Conservation (phyloP, 2,888 invertebrate species). For the Acanthacorydalis orientalis region DNA sequence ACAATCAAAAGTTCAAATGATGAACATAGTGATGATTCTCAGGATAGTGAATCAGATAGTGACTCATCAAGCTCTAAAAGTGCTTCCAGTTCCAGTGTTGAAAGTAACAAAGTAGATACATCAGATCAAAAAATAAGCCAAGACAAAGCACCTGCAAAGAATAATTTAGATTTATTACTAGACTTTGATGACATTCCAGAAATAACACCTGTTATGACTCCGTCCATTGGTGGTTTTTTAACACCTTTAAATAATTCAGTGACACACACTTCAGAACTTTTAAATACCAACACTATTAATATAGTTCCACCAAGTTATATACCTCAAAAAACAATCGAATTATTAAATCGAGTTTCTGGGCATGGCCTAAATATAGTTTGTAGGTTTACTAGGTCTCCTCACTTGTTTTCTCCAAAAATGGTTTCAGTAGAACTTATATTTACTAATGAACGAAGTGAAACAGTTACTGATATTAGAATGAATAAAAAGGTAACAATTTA, state of each 20-base stretch:
- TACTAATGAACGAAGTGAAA: slow-evolving; percentile 50
- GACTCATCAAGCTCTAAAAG: slow-evolving; percentile 10
- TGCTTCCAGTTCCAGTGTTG: slow-evolving; percentile 9
- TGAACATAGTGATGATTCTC: slow-evolving; percentile 14
- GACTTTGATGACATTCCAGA: slow-evolving; percentile 52
- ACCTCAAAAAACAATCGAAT: slow-evolving; percentile 39
- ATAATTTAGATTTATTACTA: slow-evolving; percentile 66
- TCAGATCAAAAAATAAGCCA: slow-evolving; percentile 18
- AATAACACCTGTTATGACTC: slow-evolving; percentile 61
- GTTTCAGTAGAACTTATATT: slow-evolving; percentile 65
- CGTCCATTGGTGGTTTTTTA: slow-evolving; percentile 62
- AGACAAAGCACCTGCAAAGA: slow-evolving; percentile 30
- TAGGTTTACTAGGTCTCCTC: slow-evolving; percentile 62
- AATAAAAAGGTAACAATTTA: slow-evolving; percentile 59
- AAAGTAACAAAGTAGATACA: slow-evolving; percentile 7
- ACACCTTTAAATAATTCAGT: slow-evolving; percentile 35
- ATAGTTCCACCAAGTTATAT: slow-evolving; percentile 41
- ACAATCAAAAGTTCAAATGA: slow-evolving; percentile 5
- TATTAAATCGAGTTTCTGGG: slow-evolving; percentile 55
- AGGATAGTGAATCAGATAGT: slow-evolving; percentile 15
- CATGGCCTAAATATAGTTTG: slow-evolving; percentile 42
- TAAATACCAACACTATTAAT: slow-evolving; percentile 24
- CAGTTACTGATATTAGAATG: slow-evolving; percentile 50
- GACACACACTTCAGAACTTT: slow-evolving; percentile 8
- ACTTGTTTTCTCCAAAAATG: slow-evolving; percentile 68